A percentile compares a stretch with the other conserved stretches of the same genome.
Conservation (phyloP, 2,888 invertebrate genomes). For the Cancer borealis region DNA sequence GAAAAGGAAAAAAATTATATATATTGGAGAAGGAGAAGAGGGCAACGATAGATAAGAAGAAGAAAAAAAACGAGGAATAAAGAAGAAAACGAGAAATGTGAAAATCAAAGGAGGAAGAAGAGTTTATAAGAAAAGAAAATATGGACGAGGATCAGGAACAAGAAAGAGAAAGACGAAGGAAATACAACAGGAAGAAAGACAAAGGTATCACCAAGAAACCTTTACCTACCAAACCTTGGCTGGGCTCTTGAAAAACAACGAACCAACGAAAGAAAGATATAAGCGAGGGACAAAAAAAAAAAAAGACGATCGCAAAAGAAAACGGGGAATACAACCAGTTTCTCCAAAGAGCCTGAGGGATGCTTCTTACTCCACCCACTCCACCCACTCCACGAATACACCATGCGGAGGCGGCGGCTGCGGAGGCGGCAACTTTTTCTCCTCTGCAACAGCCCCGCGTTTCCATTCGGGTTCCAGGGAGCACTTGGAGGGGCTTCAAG, state of each 20-base stretch:
- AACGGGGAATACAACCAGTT: background rate
- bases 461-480: background rate
- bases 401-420: background rate
- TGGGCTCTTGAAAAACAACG: background rate
- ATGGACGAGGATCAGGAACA: background rate
- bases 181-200: background rate
- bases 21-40: background rate
- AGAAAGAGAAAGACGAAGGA: slow-evolving; percentile 10
- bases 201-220: background rate
- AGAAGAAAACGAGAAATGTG: background rate
- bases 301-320: no score
- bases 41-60: background rate
- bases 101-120: background rate
- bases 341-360: background rate
- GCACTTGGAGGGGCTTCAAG: background rate
- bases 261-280: background rate
- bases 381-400: background rate
- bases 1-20: background rate
- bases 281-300: no score
- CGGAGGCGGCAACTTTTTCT: background rate
- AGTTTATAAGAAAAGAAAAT: background rate
- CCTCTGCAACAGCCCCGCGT: slow-evolving; percentile 15
- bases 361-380: background rate
- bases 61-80: background rate
- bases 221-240: background rate